A percentile compares a stretch with the other conserved stretches of the same genome.
Conservation (phyloP, 2,113 vertebrate genomes). For the Bubo bubo region DNA sequence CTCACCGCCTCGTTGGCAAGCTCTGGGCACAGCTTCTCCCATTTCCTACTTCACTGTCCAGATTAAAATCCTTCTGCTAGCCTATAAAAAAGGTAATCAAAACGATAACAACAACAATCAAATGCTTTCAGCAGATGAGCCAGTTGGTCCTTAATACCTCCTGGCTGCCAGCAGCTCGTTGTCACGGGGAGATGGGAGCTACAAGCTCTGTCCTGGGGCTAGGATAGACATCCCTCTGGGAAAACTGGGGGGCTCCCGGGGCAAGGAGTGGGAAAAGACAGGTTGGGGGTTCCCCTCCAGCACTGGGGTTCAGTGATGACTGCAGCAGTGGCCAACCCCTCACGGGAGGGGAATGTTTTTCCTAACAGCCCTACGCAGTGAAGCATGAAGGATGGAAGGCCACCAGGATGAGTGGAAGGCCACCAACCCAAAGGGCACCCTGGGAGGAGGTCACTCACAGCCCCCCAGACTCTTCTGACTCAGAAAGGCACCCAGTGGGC, state of each 20-base stretch:
- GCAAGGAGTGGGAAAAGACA: background rate
- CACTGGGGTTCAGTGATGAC: background rate
- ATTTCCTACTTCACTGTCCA: background rate
- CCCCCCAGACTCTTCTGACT: background rate
- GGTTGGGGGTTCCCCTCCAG: background rate
- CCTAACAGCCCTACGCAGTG: background rate
- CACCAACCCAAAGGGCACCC: background rate
- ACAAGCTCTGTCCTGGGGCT: background rate
- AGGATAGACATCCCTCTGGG: background rate
- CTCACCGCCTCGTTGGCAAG: rapidly evolving
- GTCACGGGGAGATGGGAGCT: background rate
- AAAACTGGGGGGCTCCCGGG: background rate
- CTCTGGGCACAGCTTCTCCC: background rate
- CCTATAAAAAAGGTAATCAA: background rate
- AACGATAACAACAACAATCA: background rate
- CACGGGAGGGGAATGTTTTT: background rate
- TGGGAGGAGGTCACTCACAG: background rate
- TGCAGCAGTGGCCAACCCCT: background rate
- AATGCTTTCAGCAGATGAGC: background rate
- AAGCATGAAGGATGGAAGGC: background rate
- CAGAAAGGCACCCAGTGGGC: background rate
- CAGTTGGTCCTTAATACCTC: background rate
- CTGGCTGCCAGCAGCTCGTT: background rate
- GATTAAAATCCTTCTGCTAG: conserved; percentile 11
- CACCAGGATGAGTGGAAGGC: background rate